Evolutionary conservation across 2,797 vertebrate genomes (phyloP).

Genomic region (Setipinna tenuifilis): DNA sequence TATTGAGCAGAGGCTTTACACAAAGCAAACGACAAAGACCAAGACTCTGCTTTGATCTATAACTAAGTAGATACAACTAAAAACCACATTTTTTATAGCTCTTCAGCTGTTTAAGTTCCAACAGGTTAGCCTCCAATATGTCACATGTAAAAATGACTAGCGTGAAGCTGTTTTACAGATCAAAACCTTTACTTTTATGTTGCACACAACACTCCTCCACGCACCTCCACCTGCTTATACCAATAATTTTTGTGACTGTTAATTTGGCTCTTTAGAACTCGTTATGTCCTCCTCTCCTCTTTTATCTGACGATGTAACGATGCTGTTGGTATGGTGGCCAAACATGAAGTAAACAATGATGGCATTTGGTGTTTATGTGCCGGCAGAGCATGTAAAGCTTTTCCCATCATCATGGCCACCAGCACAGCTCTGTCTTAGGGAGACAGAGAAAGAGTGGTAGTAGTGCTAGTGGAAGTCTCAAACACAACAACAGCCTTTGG

Average conservation of each 20-base stretch:
- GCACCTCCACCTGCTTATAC: too few relatives aligned
- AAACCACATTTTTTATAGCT: too few relatives aligned
- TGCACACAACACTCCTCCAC: not conserved
- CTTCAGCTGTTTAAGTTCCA: too few relatives aligned
- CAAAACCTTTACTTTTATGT: not conserved
- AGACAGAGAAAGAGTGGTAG: not conserved
- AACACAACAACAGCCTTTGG: slow-evolving; percentile 10
- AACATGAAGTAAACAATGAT: not conserved
- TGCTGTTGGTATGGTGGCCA: not conserved
- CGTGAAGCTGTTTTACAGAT: not conserved
- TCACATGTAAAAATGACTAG: not conserved
- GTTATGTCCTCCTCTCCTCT: not conserved
- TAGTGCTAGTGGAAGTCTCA: not conserved
- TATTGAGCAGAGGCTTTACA: not conserved
- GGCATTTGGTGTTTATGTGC: not conserved
- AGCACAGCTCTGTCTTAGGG: not conserved
- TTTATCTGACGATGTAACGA: not conserved
- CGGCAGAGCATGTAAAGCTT: not conserved
- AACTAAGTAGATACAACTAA: too few relatives aligned
- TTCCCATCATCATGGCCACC: not conserved
- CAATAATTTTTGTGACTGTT: not conserved
- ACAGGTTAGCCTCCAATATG: too few relatives aligned
- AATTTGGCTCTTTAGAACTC: not conserved
- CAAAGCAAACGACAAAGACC: not conserved
- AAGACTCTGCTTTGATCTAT: too few relatives aligned